phyloP scores from a whole-genome alignment of 1,140 invertebrate genomes.

The Heliconius hermathena region DNA sequence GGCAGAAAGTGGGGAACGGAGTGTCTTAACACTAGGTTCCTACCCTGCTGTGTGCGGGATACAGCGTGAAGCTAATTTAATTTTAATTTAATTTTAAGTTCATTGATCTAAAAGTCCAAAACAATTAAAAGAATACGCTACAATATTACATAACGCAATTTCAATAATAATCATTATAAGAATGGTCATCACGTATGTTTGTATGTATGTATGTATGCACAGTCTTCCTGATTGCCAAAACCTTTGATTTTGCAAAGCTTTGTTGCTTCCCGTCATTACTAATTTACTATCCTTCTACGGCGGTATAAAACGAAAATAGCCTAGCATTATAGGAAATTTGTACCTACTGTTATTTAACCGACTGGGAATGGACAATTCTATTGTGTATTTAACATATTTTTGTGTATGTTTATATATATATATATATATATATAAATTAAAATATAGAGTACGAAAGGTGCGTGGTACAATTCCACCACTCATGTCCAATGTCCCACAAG shows the following conservation, averaged over 20 bases:
- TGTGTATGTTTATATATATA: not conserved
- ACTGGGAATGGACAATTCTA: not conserved
- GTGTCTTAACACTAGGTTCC: too few species aligned
- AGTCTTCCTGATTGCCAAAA: conserved; percentile 6
- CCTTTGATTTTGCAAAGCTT: not conserved
- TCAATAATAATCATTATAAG: not conserved
- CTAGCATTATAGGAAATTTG: not conserved
- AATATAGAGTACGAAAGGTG: too few species aligned
- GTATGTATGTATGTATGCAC: not conserved
- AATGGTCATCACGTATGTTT: not conserved
- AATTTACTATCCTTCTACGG: not conserved
- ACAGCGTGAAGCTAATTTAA: too few species aligned
- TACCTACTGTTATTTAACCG: not conserved
- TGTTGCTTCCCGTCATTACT: conserved; percentile 2
- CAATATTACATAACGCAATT: not conserved
- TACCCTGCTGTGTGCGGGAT: too few species aligned
- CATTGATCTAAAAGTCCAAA: not conserved
- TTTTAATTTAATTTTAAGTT: too few species aligned
- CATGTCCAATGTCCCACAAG: too few species aligned
- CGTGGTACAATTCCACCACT: too few species aligned
- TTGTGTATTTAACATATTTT: too few species aligned
- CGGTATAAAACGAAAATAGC: not conserved
- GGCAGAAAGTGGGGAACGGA: too few species aligned
- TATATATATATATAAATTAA: not conserved
- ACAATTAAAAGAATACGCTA: not conserved